phyloP scores from a whole-genome alignment of 2,888 invertebrate species.

The Latrodectus elegans region DNA sequence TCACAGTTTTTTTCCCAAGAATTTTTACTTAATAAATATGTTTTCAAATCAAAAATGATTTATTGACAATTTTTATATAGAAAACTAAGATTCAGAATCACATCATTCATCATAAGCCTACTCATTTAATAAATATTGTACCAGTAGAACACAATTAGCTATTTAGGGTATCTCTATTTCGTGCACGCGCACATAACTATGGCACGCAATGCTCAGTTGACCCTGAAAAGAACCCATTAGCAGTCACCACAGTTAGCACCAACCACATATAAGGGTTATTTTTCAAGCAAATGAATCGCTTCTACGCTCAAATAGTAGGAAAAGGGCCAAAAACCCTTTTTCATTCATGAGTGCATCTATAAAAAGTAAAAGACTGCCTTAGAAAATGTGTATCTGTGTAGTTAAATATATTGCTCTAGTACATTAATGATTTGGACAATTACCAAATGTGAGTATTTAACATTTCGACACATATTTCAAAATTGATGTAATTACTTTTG shows the following conservation, averaged over 20 bases:
- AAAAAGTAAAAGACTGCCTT: conserved; percentile 4
- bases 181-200: neutral
- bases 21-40: too few species aligned
- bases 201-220: conserved; percentile 39
- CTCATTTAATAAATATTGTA: too few species aligned
- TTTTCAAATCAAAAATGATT: too few species aligned
- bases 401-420: conserved; percentile 5
- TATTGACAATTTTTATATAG: too few species aligned
- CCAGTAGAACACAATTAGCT: too few species aligned
- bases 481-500: too few species aligned
- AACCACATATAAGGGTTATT: conserved; percentile 13
- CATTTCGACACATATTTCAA: too few species aligned
- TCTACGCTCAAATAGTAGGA: conserved; percentile 20
- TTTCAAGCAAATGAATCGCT: conserved; percentile 35
- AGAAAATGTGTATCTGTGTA: conserved; percentile 7
- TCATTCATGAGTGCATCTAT: conserved; percentile 25
- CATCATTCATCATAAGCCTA: too few species aligned
- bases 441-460: conserved; percentile 7
- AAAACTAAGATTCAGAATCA: too few species aligned
- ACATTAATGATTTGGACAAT: conserved; percentile 15
- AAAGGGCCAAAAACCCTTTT: conserved; percentile 4
- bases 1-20: too few species aligned
- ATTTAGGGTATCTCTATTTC: neutral
- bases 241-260: conserved; percentile 1
- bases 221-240: conserved; percentile 22